Base-by-base conservation (phyloP, 2,113 vertebrate genomes). In the Oryzias curvinotus region DNA sequence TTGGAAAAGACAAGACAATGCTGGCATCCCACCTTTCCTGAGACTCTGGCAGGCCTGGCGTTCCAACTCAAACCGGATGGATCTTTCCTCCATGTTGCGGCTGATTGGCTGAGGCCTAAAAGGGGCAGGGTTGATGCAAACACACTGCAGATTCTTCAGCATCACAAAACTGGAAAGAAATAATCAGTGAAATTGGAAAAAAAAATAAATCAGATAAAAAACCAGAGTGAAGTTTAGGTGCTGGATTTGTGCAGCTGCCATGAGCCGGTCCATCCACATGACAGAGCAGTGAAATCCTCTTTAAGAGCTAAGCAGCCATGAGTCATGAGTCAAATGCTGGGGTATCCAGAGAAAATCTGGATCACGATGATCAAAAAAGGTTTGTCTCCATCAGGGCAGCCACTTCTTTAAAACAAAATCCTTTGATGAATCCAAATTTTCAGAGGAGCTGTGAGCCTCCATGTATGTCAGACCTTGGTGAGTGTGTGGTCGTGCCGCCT, bases 41-140 rank as follows among this genome's bases (percentile, higher is more conserved):
- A 91, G 82, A 62, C 85, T 90, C 68, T 87, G 81, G 65, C 86
- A 91, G 51, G 85, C 88, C 64, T 71, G 83, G 36, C 87, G 83
- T 60, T 85, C 77, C 49, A 88, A 74, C 70, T 83, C 85, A 71
- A 89, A 82, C 25, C 79, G 77, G 5, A 83, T 62, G n/a, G 63
- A 77, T 61, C 44, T 52, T 56, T 88, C 85, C 45, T 89, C 87
- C 80, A 84, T 73, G 69, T 56, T 62, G 28, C 72, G 66, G 59
- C 76, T 77, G 63, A 90, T 79, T 87, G 85, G 82, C 45, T 81
- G 82, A 70, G 77, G 50, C 70, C 82, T 64, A 70, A 89, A 84
- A 18, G 79, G 65, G 84, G 80, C 61, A 19, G 85, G 60, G 47
- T 88, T 59, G 25, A 82, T 81, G 62, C 64, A 47, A 62, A 89